Base-by-base conservation (phyloP, 1,140 invertebrate species). In the Hyles vespertilio region DNA sequence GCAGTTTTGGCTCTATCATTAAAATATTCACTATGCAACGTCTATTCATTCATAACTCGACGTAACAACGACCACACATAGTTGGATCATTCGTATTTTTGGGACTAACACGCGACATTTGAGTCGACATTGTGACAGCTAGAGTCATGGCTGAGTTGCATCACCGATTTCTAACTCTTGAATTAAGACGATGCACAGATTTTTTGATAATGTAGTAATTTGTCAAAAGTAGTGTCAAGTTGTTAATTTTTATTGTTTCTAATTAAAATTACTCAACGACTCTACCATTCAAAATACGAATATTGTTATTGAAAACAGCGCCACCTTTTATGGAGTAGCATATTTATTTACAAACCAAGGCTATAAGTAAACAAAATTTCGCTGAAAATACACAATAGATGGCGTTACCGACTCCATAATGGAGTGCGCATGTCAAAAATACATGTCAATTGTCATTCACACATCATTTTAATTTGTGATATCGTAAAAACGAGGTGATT, bases 401-500 rank as follows among this genome's bases (percentile, higher is more conserved):
- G 81, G 65, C 75, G 57, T 67, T 63, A 65, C 51, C 68, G 74
- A 40, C 36, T 40, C 4, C 5, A 40, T 2, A 5, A 79, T 69
- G 69, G 61, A 73, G 53, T 83, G 76, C 83, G 83, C 83, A 86
- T 86, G 83, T 84, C 83, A 84, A 81, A 81, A 81, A 70, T 81
- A 80, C 69, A 75, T 84, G 79, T 86, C 83, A 86, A 81, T 83
- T 84, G 79, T 86, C 83, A 86, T 83, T 83, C 80, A 80, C 69
- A 74, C 63, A 61, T 81, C 79, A 82, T 84, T 86, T 82, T 81
- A 84, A 80, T 86, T 83, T 81, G 76, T 81, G 77, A 77, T 76
- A 74, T 77, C 64, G 67, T 79, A 70, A 79, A 81, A 79, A 74
- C 74, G 71, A 72, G 77, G 71, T 79, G 75, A 79, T 74, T 79